Conservation (phyloP, 1,140 invertebrate species). For the Bombus difficillimus region DNA sequence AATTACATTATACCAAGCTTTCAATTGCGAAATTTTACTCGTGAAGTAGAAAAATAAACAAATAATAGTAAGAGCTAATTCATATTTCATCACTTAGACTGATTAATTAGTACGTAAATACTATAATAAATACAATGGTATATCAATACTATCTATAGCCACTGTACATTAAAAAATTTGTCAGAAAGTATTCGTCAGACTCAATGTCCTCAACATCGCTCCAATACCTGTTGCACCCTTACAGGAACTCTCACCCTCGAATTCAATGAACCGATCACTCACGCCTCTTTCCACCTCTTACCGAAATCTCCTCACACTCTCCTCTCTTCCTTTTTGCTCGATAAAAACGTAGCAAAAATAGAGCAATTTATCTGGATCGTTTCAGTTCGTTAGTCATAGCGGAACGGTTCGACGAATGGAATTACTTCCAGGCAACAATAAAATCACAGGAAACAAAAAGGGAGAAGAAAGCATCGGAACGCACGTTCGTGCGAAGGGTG, state of each 20-base stretch:
- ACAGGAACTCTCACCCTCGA: background rate
- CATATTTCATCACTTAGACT: too few relatives aligned
- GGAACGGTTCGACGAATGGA: background rate
- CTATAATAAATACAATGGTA: background rate
- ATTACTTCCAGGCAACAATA: background rate
- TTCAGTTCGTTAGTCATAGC: constrained; percentile 11
- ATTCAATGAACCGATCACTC: constrained; percentile 25
- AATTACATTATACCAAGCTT: too few relatives aligned
- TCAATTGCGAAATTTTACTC: too few relatives aligned
- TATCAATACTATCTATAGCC: background rate
- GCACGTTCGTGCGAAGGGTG: background rate
- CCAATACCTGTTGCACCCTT: background rate
- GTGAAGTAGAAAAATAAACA: too few relatives aligned
- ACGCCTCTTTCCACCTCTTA: background rate
- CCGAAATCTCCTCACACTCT: background rate
- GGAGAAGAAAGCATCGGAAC: too few relatives aligned
- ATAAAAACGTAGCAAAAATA: background rate
- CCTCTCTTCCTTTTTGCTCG: too few relatives aligned
- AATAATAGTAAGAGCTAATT: too few relatives aligned
- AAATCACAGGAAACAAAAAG: too few relatives aligned
- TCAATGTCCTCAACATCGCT: background rate
- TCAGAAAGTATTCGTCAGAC: background rate
- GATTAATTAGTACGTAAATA: background rate
- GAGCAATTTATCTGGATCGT: background rate
- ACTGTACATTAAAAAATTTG: background rate